Base-by-base conservation (phyloP, 1,140 invertebrate genomes). In the Tetramorium alpestre region DNA sequence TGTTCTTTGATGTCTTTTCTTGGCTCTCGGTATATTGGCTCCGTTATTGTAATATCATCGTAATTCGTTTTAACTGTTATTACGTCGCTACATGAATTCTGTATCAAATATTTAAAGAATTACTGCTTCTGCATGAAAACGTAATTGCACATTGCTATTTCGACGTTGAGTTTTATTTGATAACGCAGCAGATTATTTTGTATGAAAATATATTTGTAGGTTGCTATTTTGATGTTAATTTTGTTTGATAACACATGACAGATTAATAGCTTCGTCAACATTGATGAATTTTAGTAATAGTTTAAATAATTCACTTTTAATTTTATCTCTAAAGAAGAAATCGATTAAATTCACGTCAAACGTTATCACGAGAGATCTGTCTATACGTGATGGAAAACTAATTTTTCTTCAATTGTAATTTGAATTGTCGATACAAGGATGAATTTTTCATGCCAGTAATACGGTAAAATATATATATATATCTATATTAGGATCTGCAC, bases 1-100 rank as follows among this genome's bases (percentile, higher is more conserved):
- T 54, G 47, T 73, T 82, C 44, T 73, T 65, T 22, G 3, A 72
- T 73, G 67, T 73, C 33, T 44, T 54, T 58, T n/a, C 18, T 54
- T 18, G 41, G 11, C 0, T 60, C 0, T 60, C 33, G 28, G 25
- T 33, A 60, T 72, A n/a, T 16, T 47, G 67, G 25, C 18, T 80
- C 4, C 3, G 16, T 82, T 58, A 44, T 25, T 25, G 16, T 18
- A n/a, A 70, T 28, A 81, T 54, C 16, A 47, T 38, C 7, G 18
- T 33, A 4, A 67, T 65, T 38, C 1, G 16, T n/a, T 28, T 49
- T 16, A 25, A 69, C 10, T 28, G 38, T 16, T 38, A 72, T 73
- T 73, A 13, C 18, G 13, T 41, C 38, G 11, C 28, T 38, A 54
- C 33, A 16, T 7, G n/a, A n/a, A 54, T 3, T 54, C 54, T 10